These are phyloP conservation scores for Pseudoatta argentina DNA, from an alignment of 1,140 invertebrate genomes.

Conservation along the genomic window DNA sequence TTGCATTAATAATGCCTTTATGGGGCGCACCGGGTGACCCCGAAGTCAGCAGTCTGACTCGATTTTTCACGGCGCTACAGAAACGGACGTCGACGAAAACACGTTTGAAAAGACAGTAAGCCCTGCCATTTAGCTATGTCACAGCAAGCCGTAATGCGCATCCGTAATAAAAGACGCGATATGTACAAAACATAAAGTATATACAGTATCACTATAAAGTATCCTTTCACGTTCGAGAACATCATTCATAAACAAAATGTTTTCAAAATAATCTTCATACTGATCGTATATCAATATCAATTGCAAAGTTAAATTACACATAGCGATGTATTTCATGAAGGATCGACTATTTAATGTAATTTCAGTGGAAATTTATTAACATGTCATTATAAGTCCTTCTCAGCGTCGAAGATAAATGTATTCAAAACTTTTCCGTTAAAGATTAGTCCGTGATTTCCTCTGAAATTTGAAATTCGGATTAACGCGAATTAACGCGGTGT, in stretches of 20 bases:
- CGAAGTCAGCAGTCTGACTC: conserved; percentile 74
- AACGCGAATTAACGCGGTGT: conserved; percentile 60
- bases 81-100: conserved; percentile 18
- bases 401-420: conserved; percentile 21
- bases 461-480: conserved; percentile 62
- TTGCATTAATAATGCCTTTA: conserved; percentile 83
- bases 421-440: conserved; percentile 39
- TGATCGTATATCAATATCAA: neutral
- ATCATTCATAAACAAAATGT: conserved; percentile 15
- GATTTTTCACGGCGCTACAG: conserved; percentile 74
- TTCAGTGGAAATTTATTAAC: conserved; percentile 40
- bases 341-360: conserved; percentile 10
- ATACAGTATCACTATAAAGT: neutral
- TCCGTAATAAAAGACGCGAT: neutral
- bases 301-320: conserved; percentile 7
- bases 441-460: conserved; percentile 43
- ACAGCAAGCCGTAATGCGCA: neutral
- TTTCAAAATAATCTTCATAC: conserved; percentile 24
- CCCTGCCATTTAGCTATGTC: conserved; percentile 25
- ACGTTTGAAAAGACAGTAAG: conserved; percentile 41
- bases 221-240: neutral
- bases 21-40: conserved; percentile 78
- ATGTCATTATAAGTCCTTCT: conserved; percentile 23
- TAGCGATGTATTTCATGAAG: neutral
- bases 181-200: conserved; percentile 19